phyloP scores from a whole-genome alignment of 1,140 invertebrate species.

The Drosophila busckii region DNA sequence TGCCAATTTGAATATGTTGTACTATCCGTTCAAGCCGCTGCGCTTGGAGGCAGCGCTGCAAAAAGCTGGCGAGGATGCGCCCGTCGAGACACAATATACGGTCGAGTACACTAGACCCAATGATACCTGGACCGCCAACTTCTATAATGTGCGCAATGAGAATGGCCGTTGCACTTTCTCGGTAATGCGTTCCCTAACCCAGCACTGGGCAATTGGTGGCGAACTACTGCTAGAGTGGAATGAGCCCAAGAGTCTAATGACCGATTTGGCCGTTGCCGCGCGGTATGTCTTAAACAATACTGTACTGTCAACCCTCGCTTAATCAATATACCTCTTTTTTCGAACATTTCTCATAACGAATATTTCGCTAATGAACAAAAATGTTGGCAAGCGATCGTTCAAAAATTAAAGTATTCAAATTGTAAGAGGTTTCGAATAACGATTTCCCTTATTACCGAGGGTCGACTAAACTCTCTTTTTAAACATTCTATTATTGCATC shows the following conservation, averaged over 20 bases:
- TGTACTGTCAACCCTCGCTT: no score
- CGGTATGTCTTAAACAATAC: slow-evolving; percentile 34
- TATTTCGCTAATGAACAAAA: no score
- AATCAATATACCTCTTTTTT: no score
- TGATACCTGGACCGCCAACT: slow-evolving; percentile 62
- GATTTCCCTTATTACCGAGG: no score
- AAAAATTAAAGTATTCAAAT: no score
- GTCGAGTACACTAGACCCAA: slow-evolving; percentile 55
- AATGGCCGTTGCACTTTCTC: slow-evolving; percentile 66
- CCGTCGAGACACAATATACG: slow-evolving; percentile 56
- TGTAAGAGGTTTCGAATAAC: no score
- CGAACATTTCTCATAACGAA: no score
- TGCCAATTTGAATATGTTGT: slow-evolving; percentile 64
- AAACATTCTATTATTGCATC: no score
- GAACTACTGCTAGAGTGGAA: slow-evolving; percentile 71
- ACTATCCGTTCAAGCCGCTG: slow-evolving; percentile 58
- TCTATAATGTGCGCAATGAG: slow-evolving; percentile 61
- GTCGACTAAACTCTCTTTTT: no score
- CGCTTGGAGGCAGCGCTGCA: slow-evolving; percentile 66
- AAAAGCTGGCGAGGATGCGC: slow-evolving; percentile 21
- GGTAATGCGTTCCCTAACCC: slow-evolving; percentile 53
- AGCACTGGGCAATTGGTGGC: slow-evolving; percentile 58
- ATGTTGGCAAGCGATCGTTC: no score
- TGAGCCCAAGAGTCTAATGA: slow-evolving; percentile 36
- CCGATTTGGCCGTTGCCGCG: slow-evolving; percentile 59